Base-by-base conservation (phyloP, 2,113 vertebrate genomes). In the Onychostruthus taczanowskii region DNA sequence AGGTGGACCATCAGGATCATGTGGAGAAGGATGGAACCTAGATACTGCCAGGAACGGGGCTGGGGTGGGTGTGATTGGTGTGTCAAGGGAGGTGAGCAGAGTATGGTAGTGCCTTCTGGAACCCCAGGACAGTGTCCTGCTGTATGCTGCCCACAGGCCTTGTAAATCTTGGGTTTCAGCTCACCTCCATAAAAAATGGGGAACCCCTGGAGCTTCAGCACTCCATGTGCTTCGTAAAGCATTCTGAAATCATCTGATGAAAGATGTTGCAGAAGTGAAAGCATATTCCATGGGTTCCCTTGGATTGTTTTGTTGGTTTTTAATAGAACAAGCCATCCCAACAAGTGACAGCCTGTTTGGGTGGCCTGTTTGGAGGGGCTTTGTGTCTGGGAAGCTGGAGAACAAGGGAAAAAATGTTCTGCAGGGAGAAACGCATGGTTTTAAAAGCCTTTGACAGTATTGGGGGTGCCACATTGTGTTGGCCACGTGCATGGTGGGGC, bases 341-440 rank as follows among this genome's bases (percentile, higher is more conserved):
- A 56, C 55, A 61, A 44, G 44, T 47, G 80, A 56, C 20, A 17
- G 74, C 69, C 94, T 91, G 73, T 92, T 92, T 93, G 90, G 90
- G 86, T 92, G 89, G 93, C 87, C 96, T 85, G 30, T 13, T 44
- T 1, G 6, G 66, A 80, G 84, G 44, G 41, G 20, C 44, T 91
- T 94, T 91, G 79, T 96, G 83, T 84, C 62, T 96, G 37, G 20
- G 31, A 82, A 91, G 62, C 84, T 8, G 16, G 84, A 92, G 69
- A 82, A 68, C 44, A 69, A 82, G 56, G 28, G 61, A 69, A 44
- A 63, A 64, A 62, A 10, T 0, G 3, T 73, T 86, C 64, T 87
- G 19, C 10, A 8, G 49, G 47, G 49, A 92, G 58, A 62, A 75
- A 52, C 3, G 4, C 35, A n/a, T 0, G 0, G 26, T 41, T 88